Evolutionary conservation across 2,797 vertebrate genomes (phyloP), one percentile per base, ranked within the genome.

Genomic region (Hipposideros larvatus): DNA sequence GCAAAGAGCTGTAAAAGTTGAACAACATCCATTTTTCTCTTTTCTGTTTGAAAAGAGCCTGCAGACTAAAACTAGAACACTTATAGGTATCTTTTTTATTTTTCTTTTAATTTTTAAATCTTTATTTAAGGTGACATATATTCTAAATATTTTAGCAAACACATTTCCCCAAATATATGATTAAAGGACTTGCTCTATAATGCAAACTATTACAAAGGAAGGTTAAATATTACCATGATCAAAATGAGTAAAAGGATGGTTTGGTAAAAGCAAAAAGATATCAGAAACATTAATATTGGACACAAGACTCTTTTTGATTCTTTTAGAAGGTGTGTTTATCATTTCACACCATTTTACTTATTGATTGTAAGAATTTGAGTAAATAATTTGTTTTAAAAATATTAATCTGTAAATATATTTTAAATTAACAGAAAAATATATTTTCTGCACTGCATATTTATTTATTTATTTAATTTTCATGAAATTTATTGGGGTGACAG

Each of bases 341-440:
- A 87, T 80, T 70, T 74, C 46, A 86, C 6, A 75, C 1, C 65
- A 61, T 73, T 87, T 59, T 63, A 77, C 93, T 96, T 84, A 66
- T 73, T 87, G 53, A 63, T 78, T 74, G 90, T 94, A 96, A 96
- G 41, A 95, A 97, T 91, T 98, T 97, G 95, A 98, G 90, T 94
- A 97, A 98, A 95, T 95, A 94, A 90, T 97, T 96, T 96, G 94
- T 96, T 98, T 65, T 84, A 96, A 96, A 94, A 98, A 92, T 97
- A 96, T 6, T 83, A 93, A 90, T 91, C 88, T 90, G 77, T 95
- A 96, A 98, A 97, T 90, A 90, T 83, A 74, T 80, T 88, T 65
- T 77, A 94, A 97, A 96, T 91, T 97, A 97, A 97, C 92, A 95
- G 88, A 97, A 97, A 94, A 96, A 80, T 96, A 86, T 96, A 61